These are phyloP conservation scores for Thaumatotibia leucotreta DNA, from an alignment of 1,140 invertebrate genomes.

Conservation along the genomic window DNA sequence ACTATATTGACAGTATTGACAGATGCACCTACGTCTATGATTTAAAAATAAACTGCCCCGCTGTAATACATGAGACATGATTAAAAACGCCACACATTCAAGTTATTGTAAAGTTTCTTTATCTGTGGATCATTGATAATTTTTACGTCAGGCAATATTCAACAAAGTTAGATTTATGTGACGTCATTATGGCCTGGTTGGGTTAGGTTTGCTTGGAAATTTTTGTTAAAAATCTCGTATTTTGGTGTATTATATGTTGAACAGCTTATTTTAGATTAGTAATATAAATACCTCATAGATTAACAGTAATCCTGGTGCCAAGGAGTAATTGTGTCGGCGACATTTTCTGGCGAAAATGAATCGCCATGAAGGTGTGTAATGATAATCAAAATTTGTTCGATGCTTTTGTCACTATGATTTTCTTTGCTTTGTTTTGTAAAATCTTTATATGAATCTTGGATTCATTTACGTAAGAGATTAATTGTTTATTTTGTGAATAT, in stretches of 20 bases:
- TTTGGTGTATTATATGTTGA: constrained; percentile 80
- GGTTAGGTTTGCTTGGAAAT: constrained; percentile 84
- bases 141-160: constrained; percentile 48
- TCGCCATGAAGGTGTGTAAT: constrained; percentile 87
- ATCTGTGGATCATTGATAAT: constrained; percentile 1
- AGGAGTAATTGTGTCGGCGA: constrained; percentile 68
- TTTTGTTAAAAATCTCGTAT: constrained; percentile 81
- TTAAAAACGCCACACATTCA: not conserved
- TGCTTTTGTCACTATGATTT: constrained; percentile 68
- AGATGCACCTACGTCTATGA: not conserved
- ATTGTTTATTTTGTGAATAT: constrained; percentile 14
- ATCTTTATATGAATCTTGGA: not conserved
- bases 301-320: constrained; percentile 66
- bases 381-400: constrained; percentile 76
- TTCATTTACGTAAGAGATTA: constrained; percentile 6
- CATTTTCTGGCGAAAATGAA: constrained; percentile 84
- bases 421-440: constrained; percentile 28
- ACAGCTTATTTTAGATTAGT: constrained; percentile 75
- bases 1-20: not conserved
- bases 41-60: not conserved
- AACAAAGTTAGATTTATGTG: constrained; percentile 71
- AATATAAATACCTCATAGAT: constrained; percentile 68
- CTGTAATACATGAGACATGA: not conserved
- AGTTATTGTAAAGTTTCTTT: not conserved
- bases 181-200: constrained; percentile 85